phyloP scores from a whole-genome alignment of 2,113 vertebrate species.

The Eurypyga helias region DNA sequence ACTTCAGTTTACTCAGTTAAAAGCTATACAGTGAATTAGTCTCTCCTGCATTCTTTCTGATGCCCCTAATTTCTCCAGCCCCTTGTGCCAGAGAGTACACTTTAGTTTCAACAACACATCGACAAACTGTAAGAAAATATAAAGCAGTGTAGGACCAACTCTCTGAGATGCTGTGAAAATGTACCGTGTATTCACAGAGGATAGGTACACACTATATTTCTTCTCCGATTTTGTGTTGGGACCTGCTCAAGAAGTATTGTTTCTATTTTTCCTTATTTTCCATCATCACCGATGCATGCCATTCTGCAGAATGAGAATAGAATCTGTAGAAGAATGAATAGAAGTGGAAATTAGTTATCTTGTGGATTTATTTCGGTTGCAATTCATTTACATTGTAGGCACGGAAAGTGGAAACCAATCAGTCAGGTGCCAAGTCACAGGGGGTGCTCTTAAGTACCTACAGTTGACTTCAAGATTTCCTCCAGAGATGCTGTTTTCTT shows the following conservation, averaged over 20 bases:
- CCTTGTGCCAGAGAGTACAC: background rate
- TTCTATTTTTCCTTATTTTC: background rate
- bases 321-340: background rate
- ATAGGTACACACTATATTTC: background rate
- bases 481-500: background rate
- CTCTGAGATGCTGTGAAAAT: background rate
- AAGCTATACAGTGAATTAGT: background rate
- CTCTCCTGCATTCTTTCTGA: background rate
- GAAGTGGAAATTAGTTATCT: background rate
- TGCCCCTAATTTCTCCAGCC: background rate
- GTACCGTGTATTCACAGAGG: background rate
- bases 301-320: background rate
- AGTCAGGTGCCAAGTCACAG: background rate
- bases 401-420: background rate
- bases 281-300: background rate
- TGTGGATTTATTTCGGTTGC: background rate
- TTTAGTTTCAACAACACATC: background rate
- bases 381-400: fast-evolving
- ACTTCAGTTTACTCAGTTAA: background rate
- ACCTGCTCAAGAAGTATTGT: background rate
- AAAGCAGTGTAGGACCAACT: background rate
- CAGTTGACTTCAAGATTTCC: background rate
- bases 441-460: background rate
- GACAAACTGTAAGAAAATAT: background rate
- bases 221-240: background rate